Conservation (phyloP, 1,140 invertebrate species). For the Battus philenor region DNA sequence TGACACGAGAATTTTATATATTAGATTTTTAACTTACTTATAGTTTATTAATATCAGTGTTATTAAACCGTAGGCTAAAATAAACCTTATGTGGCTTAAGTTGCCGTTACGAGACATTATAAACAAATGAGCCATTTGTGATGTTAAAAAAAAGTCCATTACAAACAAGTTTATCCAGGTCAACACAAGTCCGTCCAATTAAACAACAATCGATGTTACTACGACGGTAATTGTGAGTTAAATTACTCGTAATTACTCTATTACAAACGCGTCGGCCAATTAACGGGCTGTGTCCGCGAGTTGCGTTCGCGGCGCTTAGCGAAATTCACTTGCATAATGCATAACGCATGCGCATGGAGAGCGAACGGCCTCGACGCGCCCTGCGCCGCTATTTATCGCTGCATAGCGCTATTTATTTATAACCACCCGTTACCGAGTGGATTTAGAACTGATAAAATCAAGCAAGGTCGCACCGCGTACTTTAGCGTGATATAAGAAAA, state of each 20-base stretch:
- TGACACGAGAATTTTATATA: no score
- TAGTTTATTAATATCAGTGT: no score
- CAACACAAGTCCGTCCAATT: not conserved
- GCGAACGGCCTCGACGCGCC: conserved; percentile 12
- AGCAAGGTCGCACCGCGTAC: conserved; percentile 3
- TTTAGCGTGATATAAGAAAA: no score
- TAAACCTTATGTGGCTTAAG: no score
- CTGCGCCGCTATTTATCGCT: not conserved
- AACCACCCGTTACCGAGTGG: conserved; percentile 2
- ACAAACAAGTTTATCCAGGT: no score
- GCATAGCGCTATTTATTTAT: not conserved
- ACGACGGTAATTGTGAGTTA: conserved; percentile 4
- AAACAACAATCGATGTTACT: conserved; percentile 3
- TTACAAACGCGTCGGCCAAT: conserved; percentile 12
- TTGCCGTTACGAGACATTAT: no score
- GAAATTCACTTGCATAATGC: conserved; percentile 9
- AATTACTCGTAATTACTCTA: conserved; percentile 12
- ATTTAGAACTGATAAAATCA: conserved; percentile 6
- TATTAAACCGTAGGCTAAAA: no score
- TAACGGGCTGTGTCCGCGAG: conserved; percentile 1
- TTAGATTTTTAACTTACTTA: no score
- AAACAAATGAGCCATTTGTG: no score
- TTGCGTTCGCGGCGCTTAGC: conserved; percentile 3
- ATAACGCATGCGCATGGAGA: conserved; percentile 1
- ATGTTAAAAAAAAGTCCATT: no score